A percentile compares a stretch with the other conserved stretches of the same genome.
These are phyloP conservation scores for Nudaria mundana DNA, from an alignment of 2,888 invertebrate species.

Conservation along the genomic window DNA sequence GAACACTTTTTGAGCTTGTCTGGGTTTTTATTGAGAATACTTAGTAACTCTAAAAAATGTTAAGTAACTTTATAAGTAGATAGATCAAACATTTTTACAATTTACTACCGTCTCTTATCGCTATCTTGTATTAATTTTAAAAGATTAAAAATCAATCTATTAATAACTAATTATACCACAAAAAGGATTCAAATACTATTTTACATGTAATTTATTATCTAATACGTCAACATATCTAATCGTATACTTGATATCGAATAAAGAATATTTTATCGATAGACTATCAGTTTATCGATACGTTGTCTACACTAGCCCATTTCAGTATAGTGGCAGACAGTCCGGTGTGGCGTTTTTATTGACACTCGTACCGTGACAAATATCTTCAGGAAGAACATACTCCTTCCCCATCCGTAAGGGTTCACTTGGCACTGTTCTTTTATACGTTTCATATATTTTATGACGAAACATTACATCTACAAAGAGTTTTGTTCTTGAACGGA, in stretches of 20 bases:
- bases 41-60: too few relatives aligned
- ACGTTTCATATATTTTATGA: conserved; percentile 29
- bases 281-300: conserved; percentile 25
- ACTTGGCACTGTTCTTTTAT: conserved; percentile 24
- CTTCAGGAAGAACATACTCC: conserved; percentile 51
- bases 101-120: neutral
- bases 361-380: conserved; percentile 79
- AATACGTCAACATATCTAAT: neutral
- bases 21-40: too few relatives aligned
- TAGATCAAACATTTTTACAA: too few relatives aligned
- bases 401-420: conserved; percentile 29
- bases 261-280: conserved; percentile 5
- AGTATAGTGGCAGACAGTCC: conserved; percentile 72
- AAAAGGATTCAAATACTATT: neutral
- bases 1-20: too few relatives aligned
- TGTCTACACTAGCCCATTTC: conserved; percentile 48
- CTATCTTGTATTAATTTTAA: neutral
- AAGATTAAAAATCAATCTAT: neutral
- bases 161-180: neutral
- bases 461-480: conserved; percentile 6
- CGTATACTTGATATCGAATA: neutral
- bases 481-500: conserved; percentile 3
- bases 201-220: neutral
- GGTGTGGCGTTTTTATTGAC: conserved; percentile 81
- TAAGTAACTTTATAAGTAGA: too few relatives aligned